Evolutionary conservation across 64 coral and sea anemone species (phyloP), one percentile per base, ranked within the genome.

Genomic region (Montipora sp.): DNA sequence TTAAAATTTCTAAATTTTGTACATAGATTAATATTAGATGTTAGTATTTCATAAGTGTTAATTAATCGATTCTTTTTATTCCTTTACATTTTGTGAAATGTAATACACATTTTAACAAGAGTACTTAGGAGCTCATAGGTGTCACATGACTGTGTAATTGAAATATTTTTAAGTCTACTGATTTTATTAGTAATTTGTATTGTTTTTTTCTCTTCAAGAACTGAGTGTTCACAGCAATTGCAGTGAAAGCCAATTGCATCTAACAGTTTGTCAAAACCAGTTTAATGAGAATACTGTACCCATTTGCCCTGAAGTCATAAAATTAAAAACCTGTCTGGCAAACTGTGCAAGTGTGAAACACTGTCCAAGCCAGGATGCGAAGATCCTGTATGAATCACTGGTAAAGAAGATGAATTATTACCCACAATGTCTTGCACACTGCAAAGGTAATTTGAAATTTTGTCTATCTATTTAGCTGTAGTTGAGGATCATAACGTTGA

Each of bases 211-310:
- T 72, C 3, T 49, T 23, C 6, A 22, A 85, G 82, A 85, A 72
- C 68, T 36, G 5, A 8, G 7, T 85, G 82, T 3, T 10, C 18
- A 21, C 2, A 85, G 44, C 3, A 72, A 71, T 47, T 85, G 82
- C 5, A 85, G 44, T 70, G 82, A 85, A 85, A 49, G 65, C 5
- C n/a, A 19, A 27, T 27, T 27, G 27, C 27, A 27, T 1, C 14
- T 85, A 20, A 49, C 82, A 5, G 46, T 49, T 6, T 85, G 82
- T 22, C 27, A 85, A 22, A 10, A 50, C n/a, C 82, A 85, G 47
- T 85, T 85, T 48, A 85, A 85, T 72, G 82, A 85, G 36, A 85
- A 85, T 45, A 72, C 27, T 15, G 1, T 85, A 11, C 61, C 16
- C 46, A 8, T 72, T 23, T 85, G 82, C 36, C 46, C 45, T 48